Base-by-base conservation (phyloP, 2,113 vertebrate species). In the Hoplias malabaricus region DNA sequence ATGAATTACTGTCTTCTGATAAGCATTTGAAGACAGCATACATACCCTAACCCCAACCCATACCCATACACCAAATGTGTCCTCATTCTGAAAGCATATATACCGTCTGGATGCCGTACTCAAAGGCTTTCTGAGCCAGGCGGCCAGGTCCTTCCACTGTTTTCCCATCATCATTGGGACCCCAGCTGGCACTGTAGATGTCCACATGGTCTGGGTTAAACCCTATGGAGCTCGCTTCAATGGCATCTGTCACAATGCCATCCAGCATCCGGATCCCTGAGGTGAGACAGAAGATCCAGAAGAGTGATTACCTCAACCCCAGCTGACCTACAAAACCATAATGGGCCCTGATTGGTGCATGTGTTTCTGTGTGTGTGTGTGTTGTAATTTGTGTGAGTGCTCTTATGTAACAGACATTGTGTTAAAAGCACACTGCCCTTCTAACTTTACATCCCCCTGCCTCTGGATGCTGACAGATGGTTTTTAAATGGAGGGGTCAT, bases 101-200 rank as follows among this genome's bases (percentile, higher is more conserved):
- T n/a, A 98, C 96, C 95, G 96, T 94, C 79, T 94, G 95, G 77
- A 99, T 98, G 6, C 97, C 97, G 27, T 97, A 97, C 82, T 99
- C 96, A 38, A 99, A 99, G 62, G 98, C 97, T 85, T 98, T 99
- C 86, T 97, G 94, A 21, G 98, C 98, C 77, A 99, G 88, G 10
- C 96, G 93, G 0, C 97, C 96, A 0, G 98, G 98, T 0, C 98
- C 98, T 84, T 99, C 97, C 65, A 99, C 97, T 0, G 98, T 99
- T 91, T 98, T 98, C 0, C 98, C 98, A 1, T 99, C 97, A 7
- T 99, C 97, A 0, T 99, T 99, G 25, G 98, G 98, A 9, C 98
- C 98, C 98, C 98, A 99, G 86, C 96, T 99, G 33, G 97, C 98
- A 42, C 98, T 99, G 88, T 99, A 99, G 89, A 99, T 99, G 86